Evolutionary conservation across 1,140 invertebrate species (phyloP).

Genomic region (Harpegnathos saltator): DNA sequence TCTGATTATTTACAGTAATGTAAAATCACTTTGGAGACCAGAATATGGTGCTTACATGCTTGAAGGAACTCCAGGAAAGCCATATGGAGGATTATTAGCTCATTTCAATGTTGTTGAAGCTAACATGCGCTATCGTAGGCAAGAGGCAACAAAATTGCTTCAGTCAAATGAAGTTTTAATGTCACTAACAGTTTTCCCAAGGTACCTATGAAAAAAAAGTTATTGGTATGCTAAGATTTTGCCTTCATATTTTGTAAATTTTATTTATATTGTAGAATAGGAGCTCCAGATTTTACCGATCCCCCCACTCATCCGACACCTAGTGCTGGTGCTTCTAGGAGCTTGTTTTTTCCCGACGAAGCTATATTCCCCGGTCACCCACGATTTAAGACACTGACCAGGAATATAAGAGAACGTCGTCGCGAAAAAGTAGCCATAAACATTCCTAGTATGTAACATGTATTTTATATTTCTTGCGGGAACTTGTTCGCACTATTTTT

Average conservation of each 20-base stretch:
- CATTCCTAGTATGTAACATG: constrained; percentile 92
- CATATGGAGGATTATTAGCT: constrained; percentile 96
- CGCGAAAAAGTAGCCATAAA: constrained; percentile 98
- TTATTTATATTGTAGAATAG: constrained; percentile 89
- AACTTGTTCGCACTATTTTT: constrained; percentile 10
- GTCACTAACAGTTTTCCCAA: constrained; percentile 96
- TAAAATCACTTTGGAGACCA: constrained; percentile 97
- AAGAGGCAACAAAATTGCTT: constrained; percentile 93
- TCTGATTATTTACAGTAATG: constrained; percentile 85
- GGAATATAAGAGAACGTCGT: constrained; percentile 96
- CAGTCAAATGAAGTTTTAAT: constrained; percentile 94
- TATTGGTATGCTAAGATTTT: constrained; percentile 7
- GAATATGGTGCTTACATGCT: constrained; percentile 99
- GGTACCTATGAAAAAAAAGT: constrained; percentile 85
- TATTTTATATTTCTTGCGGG: neutral
- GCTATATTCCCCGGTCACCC: constrained; percentile 98
- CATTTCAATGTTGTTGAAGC: constrained; percentile 99
- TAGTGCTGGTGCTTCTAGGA: constrained; percentile 91
- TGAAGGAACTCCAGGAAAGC: constrained; percentile 99
- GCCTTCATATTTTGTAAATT: neutral
- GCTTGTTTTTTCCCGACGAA: constrained; percentile 98
- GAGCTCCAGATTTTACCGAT: constrained; percentile 95
- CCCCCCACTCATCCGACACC: constrained; percentile 91
- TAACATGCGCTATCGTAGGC: constrained; percentile 96
- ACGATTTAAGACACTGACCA: constrained; percentile 96